Percentiles rank a stretch among this genome's conserved stretches.
These are phyloP conservation scores for Crocodylus rhombifer DNA, from an alignment of 2,797 vertebrate species.

Conservation along the genomic window DNA sequence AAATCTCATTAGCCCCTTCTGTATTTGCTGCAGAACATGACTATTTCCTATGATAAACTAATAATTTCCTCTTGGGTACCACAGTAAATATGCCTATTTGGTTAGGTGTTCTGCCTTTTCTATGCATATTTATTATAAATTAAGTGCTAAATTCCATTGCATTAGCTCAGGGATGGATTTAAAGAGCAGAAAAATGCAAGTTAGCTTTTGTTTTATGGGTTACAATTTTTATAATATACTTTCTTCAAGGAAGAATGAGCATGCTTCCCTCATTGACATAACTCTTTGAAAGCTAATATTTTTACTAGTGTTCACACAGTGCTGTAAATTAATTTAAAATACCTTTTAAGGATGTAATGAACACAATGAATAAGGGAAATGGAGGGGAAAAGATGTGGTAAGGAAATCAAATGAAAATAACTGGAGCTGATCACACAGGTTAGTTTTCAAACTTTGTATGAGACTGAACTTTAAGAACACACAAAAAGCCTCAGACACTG, in stretches of 20 bases:
- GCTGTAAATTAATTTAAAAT: slow-evolving; percentile 69
- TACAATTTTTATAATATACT: slow-evolving; percentile 46
- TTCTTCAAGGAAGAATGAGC: slow-evolving; percentile 60
- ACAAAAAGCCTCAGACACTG: background rate
- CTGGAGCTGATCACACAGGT: background rate
- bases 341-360: slow-evolving; percentile 45
- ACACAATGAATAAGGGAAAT: slow-evolving; percentile 22
- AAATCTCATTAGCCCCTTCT: background rate
- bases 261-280: slow-evolving; percentile 35
- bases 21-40: background rate
- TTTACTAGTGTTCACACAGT: slow-evolving; percentile 19
- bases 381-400: slow-evolving; percentile 7
- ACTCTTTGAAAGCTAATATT: slow-evolving; percentile 54
- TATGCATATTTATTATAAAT: slow-evolving; percentile 70
- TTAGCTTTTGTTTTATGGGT: slow-evolving; percentile 61
- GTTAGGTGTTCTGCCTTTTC: background rate
- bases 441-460: slow-evolving; percentile 6
- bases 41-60: slow-evolving; percentile 11
- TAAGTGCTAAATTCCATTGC: slow-evolving; percentile 54
- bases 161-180: slow-evolving; percentile 56
- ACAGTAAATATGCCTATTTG: slow-evolving; percentile 8
- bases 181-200: slow-evolving; percentile 52
- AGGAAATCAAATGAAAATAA: slow-evolving; percentile 25
- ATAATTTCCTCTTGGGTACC: background rate
- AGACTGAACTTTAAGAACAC: background rate